phyloP scores from a whole-genome alignment of 2,797 vertebrate species.

The Astyanax mexicanus region DNA sequence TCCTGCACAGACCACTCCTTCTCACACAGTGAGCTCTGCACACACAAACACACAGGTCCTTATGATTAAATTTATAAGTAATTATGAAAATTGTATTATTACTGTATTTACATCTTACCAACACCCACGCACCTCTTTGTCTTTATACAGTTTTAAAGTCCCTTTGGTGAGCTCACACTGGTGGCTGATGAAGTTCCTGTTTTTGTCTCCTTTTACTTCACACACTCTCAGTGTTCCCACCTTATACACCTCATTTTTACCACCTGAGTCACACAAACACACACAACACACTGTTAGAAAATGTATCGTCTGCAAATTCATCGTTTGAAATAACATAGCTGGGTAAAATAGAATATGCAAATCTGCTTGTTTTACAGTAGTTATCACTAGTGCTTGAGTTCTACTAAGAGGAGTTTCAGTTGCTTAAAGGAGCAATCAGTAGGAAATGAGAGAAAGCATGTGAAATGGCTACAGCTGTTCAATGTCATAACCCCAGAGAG shows the following conservation, averaged over 20 bases:
- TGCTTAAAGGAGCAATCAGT: too few species aligned
- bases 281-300: not conserved
- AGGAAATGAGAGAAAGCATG: too few species aligned
- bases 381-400: too few species aligned
- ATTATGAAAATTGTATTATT: not conserved
- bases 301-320: too few species aligned
- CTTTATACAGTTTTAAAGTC: constrained; percentile 81
- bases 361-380: too few species aligned
- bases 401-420: too few species aligned
- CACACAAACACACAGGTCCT: not conserved
- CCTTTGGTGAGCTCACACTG: constrained; percentile 79
- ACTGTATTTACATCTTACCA: too few species aligned
- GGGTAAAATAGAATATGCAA: too few species aligned
- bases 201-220: constrained; percentile 77
- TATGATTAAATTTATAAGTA: not conserved
- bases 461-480: too few species aligned
- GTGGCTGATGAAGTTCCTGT: constrained; percentile 76
- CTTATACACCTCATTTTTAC: constrained; percentile 76
- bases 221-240: constrained; percentile 81
- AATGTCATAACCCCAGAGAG: too few species aligned
- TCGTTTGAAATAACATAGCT: too few species aligned
- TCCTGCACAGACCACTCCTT: constrained; percentile 79
- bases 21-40: constrained; percentile 81
- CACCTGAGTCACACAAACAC: constrained; percentile 65
- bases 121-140: constrained; percentile 73